Conservation (phyloP, 2,888 invertebrate genomes). For the Balanococcus diminutus region DNA sequence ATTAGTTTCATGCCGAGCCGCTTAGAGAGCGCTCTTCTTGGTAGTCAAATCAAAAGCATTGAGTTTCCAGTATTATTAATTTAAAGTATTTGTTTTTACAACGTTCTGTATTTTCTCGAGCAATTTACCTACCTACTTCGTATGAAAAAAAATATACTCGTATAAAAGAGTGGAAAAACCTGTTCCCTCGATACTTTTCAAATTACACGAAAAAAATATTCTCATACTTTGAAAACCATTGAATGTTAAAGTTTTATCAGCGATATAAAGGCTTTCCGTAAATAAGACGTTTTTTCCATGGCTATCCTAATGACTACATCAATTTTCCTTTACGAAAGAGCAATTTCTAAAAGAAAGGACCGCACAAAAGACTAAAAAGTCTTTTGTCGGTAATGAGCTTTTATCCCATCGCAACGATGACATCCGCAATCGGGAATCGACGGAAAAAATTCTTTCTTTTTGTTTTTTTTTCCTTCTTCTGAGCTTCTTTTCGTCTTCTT, state of each 20-base stretch:
- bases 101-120: background rate
- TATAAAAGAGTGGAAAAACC: background rate
- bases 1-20: too few species aligned
- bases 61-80: too few species aligned
- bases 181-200: background rate
- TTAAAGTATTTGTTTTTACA: too few species aligned
- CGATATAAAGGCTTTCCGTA: slow-evolving; percentile 46
- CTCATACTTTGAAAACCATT: slow-evolving; percentile 35
- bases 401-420: slow-evolving; percentile 39
- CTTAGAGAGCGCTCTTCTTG: too few species aligned
- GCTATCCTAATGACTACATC: slow-evolving; percentile 49
- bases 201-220: slow-evolving; percentile 22
- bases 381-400: slow-evolving; percentile 51
- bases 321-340: slow-evolving; percentile 45
- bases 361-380: slow-evolving; percentile 43
- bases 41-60: too few species aligned
- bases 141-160: background rate
- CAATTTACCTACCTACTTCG: background rate
- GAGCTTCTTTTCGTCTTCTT: background rate
- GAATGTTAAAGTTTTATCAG: slow-evolving; percentile 43
- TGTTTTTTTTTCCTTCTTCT: background rate
- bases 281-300: slow-evolving; percentile 46
- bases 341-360: slow-evolving; percentile 42
- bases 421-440: slow-evolving; percentile 51
- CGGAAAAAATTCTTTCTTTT: background rate